phyloP scores from a whole-genome alignment of 2,888 invertebrate genomes.

The Corythucha ciliata region DNA sequence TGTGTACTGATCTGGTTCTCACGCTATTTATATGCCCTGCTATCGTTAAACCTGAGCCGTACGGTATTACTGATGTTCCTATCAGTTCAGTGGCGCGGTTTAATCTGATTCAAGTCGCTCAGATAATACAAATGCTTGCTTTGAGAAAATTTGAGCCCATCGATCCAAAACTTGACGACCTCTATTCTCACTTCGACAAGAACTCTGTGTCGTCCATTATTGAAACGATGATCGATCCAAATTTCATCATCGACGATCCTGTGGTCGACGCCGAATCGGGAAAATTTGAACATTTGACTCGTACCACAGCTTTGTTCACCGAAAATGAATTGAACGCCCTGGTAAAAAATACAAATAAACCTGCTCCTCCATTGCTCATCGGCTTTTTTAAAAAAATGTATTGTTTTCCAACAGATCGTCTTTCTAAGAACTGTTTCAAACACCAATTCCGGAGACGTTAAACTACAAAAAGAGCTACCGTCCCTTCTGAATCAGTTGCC shows the following conservation, averaged over 20 bases:
- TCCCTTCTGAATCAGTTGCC: conserved; percentile 42
- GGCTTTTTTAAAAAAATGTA: conserved; percentile 2
- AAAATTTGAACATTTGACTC: conserved; percentile 50
- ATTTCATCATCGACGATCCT: conserved; percentile 41
- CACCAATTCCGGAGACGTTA: conserved; percentile 36
- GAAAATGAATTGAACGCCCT: conserved; percentile 55
- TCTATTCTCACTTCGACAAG: conserved; percentile 71
- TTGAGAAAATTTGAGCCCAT: conserved; percentile 74
- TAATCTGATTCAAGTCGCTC: conserved; percentile 82
- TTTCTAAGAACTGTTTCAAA: conserved; percentile 40
- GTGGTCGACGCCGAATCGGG: conserved; percentile 42
- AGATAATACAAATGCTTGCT: conserved; percentile 85
- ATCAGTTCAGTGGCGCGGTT: conserved; percentile 84
- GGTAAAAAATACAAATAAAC: conserved; percentile 40
- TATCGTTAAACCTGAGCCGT: conserved; percentile 89
- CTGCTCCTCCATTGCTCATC: neutral
- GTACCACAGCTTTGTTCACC: conserved; percentile 58
- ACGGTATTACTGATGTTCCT: conserved; percentile 86
- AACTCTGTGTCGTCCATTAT: conserved; percentile 69
- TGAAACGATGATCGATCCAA: conserved; percentile 51
- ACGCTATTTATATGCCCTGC: conserved; percentile 93
- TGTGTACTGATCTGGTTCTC: conserved; percentile 88
- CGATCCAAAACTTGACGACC: conserved; percentile 59
- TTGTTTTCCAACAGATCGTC: conserved; percentile 38
- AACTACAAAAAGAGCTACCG: conserved; percentile 40